phyloP scores from a whole-genome alignment of 1,140 invertebrate species.

The Ostrea denselamellosa region DNA sequence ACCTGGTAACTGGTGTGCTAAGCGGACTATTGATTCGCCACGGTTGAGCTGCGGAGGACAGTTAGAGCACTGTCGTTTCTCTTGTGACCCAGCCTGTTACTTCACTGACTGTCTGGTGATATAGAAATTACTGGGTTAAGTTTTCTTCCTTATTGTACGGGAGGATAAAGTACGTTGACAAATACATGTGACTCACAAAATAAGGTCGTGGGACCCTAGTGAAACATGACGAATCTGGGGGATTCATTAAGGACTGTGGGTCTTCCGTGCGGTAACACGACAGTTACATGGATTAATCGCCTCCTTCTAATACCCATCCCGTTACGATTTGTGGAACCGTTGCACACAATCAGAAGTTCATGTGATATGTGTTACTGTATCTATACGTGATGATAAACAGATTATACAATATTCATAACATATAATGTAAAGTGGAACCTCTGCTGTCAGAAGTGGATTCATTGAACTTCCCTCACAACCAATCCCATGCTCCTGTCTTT shows the following conservation, averaged over 20 bases:
- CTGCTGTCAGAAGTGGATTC: not conserved
- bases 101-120: slow-evolving; percentile 4
- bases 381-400: slow-evolving; percentile 15
- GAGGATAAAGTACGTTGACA: slow-evolving; percentile 1
- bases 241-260: not conserved
- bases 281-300: not conserved
- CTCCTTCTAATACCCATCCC: not conserved
- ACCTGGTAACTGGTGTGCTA: slow-evolving; percentile 19
- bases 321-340: not conserved
- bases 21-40: slow-evolving; percentile 12
- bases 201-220: not conserved
- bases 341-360: not conserved
- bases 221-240: slow-evolving; percentile 6
- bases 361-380: not conserved
- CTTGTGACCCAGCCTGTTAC: slow-evolving; percentile 7
- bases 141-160: not conserved
- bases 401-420: slow-evolving; percentile 27
- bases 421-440: not conserved
- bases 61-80: not conserved
- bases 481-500: not conserved
- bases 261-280: not conserved
- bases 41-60: not conserved
- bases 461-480: not conserved
- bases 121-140: slow-evolving; percentile 25
- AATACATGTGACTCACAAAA: slow-evolving; percentile 26